Conservation (phyloP, 1,140 invertebrate species). For the Caenorhabditis latens region DNA sequence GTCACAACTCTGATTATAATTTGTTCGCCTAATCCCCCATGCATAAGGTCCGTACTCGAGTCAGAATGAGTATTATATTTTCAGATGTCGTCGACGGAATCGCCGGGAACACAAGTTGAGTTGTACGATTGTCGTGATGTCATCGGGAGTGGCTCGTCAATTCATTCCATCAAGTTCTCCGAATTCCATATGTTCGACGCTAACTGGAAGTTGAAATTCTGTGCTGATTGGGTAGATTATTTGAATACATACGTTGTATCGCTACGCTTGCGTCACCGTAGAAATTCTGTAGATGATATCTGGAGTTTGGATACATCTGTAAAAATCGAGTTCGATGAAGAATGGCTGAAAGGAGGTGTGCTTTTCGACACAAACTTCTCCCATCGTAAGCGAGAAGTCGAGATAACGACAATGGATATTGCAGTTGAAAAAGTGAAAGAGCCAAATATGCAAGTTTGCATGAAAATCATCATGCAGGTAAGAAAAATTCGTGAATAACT, state of each 20-base stretch:
- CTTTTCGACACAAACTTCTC: background rate
- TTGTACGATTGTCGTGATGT: background rate
- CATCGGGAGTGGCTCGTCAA: background rate
- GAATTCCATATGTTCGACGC: conserved; percentile 20
- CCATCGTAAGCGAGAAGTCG: background rate
- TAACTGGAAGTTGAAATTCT: conserved; percentile 6
- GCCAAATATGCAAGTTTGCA: too few species aligned
- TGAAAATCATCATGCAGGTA: conserved; percentile 12
- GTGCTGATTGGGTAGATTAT: background rate
- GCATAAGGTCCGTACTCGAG: too few species aligned
- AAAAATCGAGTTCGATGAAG: background rate
- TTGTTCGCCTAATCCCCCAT: too few species aligned
- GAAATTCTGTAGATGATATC: background rate
- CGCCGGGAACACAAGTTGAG: background rate
- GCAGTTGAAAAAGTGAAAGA: background rate
- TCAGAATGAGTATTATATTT: background rate
- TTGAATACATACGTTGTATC: background rate
- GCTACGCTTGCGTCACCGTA: background rate
- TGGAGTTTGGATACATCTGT: background rate
- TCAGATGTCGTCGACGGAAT: background rate
- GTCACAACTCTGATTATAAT: too few species aligned
- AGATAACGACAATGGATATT: background rate
- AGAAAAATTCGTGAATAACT: background rate
- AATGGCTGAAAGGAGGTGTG: background rate
- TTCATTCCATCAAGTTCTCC: background rate